Base-by-base conservation (phyloP, 2,113 vertebrate species). In the Megalops atlanticus region DNA sequence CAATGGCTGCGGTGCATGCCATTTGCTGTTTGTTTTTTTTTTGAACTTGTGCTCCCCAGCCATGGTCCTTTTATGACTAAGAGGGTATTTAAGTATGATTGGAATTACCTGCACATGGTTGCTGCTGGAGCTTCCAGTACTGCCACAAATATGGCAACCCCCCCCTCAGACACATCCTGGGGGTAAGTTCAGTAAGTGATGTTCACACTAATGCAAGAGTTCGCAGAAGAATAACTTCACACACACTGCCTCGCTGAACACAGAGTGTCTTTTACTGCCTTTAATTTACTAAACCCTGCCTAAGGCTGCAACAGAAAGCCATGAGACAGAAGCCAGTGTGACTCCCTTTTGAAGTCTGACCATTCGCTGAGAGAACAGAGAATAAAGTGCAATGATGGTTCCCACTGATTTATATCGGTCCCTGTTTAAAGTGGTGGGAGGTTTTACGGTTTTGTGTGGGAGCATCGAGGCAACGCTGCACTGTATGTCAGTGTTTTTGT, bases 151-250 rank as follows among this genome's bases (percentile, higher is more conserved):
- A 58, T 58, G 52, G n/a, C 52, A 3, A 24, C 52, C 52, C 1
- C 8, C 16, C 33, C 1, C 47, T 18, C 45, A 49, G 33, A 15
- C 18, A 21, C 24, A 38, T 33, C 52, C 76, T 7, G 33, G 40
- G 49, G 58, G 76, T 36, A 45, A 24, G 36, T 36, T 68, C 49
- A 78, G 76, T n/a, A 78, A 78, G 35, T 39, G 52, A 78, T 58
- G 52, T 52, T 40, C 36, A 8, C 12, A 64, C 24, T n/a, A n/a
- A n/a, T n/a, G n/a, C n/a, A n/a, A 58, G n/a, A 0, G 21, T 31
- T 64, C 54, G 31, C 54, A 27, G 54, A 21, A 18, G n/a, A 27
- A 31, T 21, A 47, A 43, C 3, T 4, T 40, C 27, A 74, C 39
- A 35, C 43, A 64, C 18, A 39, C 16, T 40, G 64, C 45, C n/a